Percentiles rank a stretch among this genome's conserved stretches.
Evolutionary conservation across 1,140 invertebrate species (phyloP).

Genomic region (Tribolium madens): DNA sequence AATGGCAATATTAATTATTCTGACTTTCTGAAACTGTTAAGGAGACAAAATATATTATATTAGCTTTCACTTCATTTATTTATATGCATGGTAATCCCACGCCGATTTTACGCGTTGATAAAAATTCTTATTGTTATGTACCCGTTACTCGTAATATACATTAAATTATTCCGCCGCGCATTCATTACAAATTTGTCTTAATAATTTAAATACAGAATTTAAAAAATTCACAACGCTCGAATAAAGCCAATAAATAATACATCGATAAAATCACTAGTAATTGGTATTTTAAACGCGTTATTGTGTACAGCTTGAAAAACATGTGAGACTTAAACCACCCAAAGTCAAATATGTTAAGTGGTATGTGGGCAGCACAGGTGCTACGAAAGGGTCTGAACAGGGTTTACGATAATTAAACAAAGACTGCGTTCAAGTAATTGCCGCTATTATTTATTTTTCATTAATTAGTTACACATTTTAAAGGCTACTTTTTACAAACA

Average conservation of each 20-base stretch:
- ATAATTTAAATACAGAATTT: constrained; percentile 29
- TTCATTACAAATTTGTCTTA: constrained; percentile 33
- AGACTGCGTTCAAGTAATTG: constrained; percentile 36
- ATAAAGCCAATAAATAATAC: constrained; percentile 41
- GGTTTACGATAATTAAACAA: constrained; percentile 46
- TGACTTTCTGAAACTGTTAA: constrained; percentile 19
- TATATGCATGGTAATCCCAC: constrained; percentile 13
- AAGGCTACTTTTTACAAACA: background rate
- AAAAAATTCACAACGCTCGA: constrained; percentile 26
- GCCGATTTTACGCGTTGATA: constrained; percentile 10
- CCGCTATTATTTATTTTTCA: constrained; percentile 39
- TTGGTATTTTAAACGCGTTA: constrained; percentile 42
- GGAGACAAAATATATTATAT: constrained; percentile 15
- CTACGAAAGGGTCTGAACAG: constrained; percentile 38
- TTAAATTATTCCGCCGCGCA: constrained; percentile 14
- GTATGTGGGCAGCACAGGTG: constrained; percentile 51
- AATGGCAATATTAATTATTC: constrained; percentile 24
- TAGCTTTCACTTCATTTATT: constrained; percentile 22
- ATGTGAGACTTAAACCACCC: constrained; percentile 46
- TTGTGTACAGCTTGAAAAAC: constrained; percentile 30
- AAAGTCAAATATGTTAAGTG: constrained; percentile 49
- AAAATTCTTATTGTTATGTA: constrained; percentile 22
- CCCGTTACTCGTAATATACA: background rate
- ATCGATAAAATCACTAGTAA: constrained; percentile 42
- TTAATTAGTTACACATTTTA: constrained; percentile 31